These are phyloP conservation scores for Pachypeltis micranthus DNA, from an alignment of 1,140 invertebrate genomes.

Conservation along the genomic window DNA sequence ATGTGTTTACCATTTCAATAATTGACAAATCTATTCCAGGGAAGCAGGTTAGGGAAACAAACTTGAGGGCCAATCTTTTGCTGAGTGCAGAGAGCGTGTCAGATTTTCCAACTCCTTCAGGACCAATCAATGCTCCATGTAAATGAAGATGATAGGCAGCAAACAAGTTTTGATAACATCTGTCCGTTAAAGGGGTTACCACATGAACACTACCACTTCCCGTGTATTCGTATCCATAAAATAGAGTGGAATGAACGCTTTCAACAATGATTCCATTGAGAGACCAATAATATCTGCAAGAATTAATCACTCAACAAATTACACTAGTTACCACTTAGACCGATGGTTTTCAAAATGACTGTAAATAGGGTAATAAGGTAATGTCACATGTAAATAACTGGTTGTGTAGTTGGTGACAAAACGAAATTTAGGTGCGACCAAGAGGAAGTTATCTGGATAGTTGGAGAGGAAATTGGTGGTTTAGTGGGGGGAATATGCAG, in stretches of 20 bases:
- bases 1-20: not conserved
- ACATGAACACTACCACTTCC: conserved; percentile 64
- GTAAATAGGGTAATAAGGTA: not conserved
- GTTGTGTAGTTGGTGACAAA: too few species aligned
- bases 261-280: conserved; percentile 57
- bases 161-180: conserved; percentile 77
- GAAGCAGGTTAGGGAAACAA: conserved; percentile 89
- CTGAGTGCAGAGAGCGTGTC: conserved; percentile 83
- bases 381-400: too few species aligned
- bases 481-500: too few species aligned
- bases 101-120: conserved; percentile 80
- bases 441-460: too few species aligned
- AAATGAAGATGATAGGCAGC: conserved; percentile 77
- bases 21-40: conserved; percentile 66
- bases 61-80: conserved; percentile 81
- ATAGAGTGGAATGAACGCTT: conserved; percentile 74
- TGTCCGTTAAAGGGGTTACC: conserved; percentile 53
- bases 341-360: conserved; percentile 15
- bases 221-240: conserved; percentile 84
- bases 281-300: conserved; percentile 68
- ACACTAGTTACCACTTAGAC: too few species aligned
- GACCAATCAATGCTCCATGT: conserved; percentile 79
- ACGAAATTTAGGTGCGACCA: too few species aligned
- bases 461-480: too few species aligned
- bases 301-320: too few species aligned